A percentile compares a stretch with the other conserved stretches of the same genome.
Conservation (phyloP, 2,797 vertebrate genomes). For the Rhyacichthys aspro region DNA sequence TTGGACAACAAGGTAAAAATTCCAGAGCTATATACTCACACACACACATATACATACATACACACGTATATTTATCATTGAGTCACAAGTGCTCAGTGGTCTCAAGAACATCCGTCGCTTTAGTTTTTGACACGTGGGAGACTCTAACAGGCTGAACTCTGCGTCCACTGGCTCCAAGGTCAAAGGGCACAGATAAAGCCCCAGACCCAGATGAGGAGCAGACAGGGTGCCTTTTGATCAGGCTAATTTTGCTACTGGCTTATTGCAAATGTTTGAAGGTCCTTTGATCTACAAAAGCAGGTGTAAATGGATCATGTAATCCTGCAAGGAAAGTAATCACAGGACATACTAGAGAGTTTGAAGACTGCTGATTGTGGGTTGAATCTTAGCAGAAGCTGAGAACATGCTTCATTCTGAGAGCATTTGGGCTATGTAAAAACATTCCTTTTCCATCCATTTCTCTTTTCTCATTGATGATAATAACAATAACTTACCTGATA, state of each 20-base stretch:
- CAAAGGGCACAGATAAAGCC: conserved; percentile 50
- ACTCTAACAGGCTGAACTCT: conserved; percentile 35
- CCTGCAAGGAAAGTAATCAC: neutral
- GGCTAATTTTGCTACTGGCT: conserved; percentile 35
- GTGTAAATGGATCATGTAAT: conserved; percentile 15
- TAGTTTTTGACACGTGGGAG: conserved; percentile 37
- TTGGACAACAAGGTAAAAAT: conserved; percentile 13
- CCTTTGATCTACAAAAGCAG: conserved; percentile 24
- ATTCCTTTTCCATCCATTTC: too few species aligned
- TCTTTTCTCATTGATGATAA: too few species aligned
- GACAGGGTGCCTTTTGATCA: conserved; percentile 34
- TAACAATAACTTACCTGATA: conserved; percentile 81
- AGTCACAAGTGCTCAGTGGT: conserved; percentile 5
- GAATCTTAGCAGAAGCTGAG: too few species aligned
- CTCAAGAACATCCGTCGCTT: conserved; percentile 9
- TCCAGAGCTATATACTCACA: conserved; percentile 6
- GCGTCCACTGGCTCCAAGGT: conserved; percentile 32
- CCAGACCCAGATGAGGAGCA: conserved; percentile 39
- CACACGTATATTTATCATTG: neutral
- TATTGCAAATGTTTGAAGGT: conserved; percentile 34
- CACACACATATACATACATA: neutral
- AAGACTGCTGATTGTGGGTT: neutral
- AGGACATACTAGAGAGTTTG: neutral
- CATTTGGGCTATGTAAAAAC: too few species aligned
- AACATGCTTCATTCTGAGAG: too few species aligned